Evolutionary conservation across 2,888 invertebrate species (phyloP), one percentile per base, ranked within the genome.

Genomic region (Ariolimax columbianus): DNA sequence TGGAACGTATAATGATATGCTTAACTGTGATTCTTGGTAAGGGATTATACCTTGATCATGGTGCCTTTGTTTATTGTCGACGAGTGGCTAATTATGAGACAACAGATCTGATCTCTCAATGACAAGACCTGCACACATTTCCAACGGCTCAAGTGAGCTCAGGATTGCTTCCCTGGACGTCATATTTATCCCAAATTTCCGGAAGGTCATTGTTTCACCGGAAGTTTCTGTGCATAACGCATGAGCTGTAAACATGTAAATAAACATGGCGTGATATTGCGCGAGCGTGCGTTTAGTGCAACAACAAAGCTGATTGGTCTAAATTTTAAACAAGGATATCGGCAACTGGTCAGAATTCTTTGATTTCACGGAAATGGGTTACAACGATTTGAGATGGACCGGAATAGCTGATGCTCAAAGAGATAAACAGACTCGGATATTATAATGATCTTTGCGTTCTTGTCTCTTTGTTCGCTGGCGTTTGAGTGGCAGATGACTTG

Each of bases 121-220:
- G 73, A 73, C 47, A 73, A 3, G 47, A 47, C n/a, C 73, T 43
- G 43, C 38, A 43, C 6, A 30, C n/a, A 23, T 43, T 73, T 73
- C 43, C n/a, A 43, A n/a, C 73, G 11, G 11, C 26, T 43, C 9
- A 3, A 43, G n/a, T n/a, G n/a, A 14, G 26, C n/a, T 73, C 73
- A 14, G 9, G 73, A 73, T 73, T 73, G 73, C 43, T 43, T 73
- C 73, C n/a, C 43, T 26, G 7, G 43, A 40, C 77, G 36, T 36
- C 51, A 36, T 66, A 30, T 79, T 79, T 63, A 66, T 79, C 40
- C 36, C 63, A 17, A 66, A 79, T 79, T 66, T 30, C 79, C 79
- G 55, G 55, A 23, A 63, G 55, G 23, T 26, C 51, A 51, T 47
- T 26, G 70, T 30, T 70, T 68, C 70, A 43, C n/a, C 70, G 70